Percentiles rank a stretch among this genome's conserved stretches.
Conservation (phyloP, 1,140 invertebrate species). For the Harlomillsia oculata region DNA sequence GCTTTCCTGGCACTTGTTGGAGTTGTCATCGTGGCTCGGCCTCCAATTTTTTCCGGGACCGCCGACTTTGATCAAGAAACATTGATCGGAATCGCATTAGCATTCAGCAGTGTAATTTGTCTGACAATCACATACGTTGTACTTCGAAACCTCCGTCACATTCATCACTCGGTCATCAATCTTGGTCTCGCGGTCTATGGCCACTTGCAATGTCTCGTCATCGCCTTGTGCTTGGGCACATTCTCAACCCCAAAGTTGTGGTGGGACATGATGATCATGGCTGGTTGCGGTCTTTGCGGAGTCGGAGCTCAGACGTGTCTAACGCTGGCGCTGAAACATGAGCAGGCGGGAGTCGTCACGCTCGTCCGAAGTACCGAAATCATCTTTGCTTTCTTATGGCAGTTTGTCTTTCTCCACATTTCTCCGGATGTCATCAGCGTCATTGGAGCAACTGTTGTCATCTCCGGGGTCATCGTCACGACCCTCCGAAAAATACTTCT, state of each 20-base stretch:
- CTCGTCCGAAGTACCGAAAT: slow-evolving; percentile 16
- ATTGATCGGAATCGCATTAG: slow-evolving; percentile 14
- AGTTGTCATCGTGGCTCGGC: slow-evolving; percentile 73
- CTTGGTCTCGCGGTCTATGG: slow-evolving; percentile 15
- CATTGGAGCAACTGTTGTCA: too few species aligned
- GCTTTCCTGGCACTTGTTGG: slow-evolving; percentile 71
- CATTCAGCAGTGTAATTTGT: slow-evolving; percentile 10
- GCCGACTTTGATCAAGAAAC: slow-evolving; percentile 4
- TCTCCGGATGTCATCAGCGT: slow-evolving; percentile 13
- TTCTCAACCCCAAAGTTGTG: slow-evolving; percentile 1
- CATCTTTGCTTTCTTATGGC: slow-evolving; percentile 21
- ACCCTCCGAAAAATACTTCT: too few species aligned
- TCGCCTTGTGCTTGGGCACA: slow-evolving; percentile 1
- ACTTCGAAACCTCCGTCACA: slow-evolving; percentile 14
- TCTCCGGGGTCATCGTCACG: too few species aligned
- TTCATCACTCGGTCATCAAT: slow-evolving; percentile 16
- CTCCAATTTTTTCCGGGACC: slow-evolving; percentile 38
- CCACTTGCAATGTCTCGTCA: neutral
- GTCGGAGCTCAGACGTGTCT: slow-evolving; percentile 21
- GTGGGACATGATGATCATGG: slow-evolving; percentile 2
- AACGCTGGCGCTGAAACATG: slow-evolving; percentile 26
- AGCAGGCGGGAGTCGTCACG: slow-evolving; percentile 23
- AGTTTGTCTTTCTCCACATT: slow-evolving; percentile 6
- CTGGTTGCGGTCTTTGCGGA: slow-evolving; percentile 6
- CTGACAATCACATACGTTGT: slow-evolving; percentile 10